A percentile compares a stretch with the other conserved stretches of the same genome.
Conservation (phyloP, 2,113 vertebrate genomes). For the Bungarus multicinctus region DNA sequence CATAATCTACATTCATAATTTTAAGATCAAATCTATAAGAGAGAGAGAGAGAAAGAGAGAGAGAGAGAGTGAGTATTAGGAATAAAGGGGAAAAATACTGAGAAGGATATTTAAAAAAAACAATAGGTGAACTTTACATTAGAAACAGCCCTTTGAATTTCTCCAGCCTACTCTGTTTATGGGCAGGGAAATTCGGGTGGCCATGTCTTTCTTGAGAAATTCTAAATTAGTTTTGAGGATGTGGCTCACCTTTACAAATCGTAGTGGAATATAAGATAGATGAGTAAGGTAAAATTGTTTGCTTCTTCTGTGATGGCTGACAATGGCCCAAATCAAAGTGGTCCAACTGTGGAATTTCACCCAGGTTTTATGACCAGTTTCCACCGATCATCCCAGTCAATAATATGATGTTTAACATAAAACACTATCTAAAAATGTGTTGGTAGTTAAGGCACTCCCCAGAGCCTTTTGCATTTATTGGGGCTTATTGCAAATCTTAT, state of each 20-base stretch:
- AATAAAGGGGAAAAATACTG: background rate
- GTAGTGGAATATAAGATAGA: background rate
- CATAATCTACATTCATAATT: background rate
- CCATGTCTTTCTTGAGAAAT: background rate
- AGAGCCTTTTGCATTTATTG: conserved; percentile 7
- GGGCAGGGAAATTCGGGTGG: background rate
- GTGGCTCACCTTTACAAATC: background rate
- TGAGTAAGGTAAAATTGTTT: background rate
- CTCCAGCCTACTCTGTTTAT: background rate
- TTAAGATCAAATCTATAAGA: background rate
- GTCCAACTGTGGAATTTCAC: background rate
- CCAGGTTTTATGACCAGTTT: background rate
- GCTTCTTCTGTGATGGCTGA: background rate
- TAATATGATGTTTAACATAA: background rate
- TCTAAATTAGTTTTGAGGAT: background rate
- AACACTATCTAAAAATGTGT: background rate
- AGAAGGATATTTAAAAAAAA: background rate
- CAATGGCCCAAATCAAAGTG: background rate
- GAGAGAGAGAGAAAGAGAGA: background rate
- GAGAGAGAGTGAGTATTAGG: background rate
- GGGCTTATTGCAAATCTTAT: conserved; percentile 3
- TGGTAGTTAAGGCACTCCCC: conserved; percentile 18
- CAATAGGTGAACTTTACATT: background rate
- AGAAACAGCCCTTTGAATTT: background rate
- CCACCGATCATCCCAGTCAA: conserved; percentile 20